Conservation (phyloP, 2,888 invertebrate genomes). For the Nomada goodeniana region DNA sequence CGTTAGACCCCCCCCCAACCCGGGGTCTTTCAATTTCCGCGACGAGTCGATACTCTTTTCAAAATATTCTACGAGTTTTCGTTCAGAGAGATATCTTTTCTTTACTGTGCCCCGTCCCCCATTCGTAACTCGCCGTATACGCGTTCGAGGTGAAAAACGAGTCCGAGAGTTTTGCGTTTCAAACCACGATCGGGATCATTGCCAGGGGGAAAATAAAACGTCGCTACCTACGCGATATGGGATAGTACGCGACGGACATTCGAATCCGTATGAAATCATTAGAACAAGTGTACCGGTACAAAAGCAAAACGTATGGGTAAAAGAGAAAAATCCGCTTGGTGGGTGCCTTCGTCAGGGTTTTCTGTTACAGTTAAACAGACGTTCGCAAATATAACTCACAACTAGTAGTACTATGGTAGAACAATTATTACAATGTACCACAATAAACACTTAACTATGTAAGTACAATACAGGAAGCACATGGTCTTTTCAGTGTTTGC, state of each 20-base stretch:
- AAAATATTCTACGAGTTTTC: slow-evolving; percentile 81
- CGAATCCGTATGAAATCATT: neutral
- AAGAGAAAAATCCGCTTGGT: slow-evolving; percentile 74
- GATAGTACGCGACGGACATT: neutral
- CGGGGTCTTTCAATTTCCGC: slow-evolving; percentile 61
- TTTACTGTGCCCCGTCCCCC: slow-evolving; percentile 71
- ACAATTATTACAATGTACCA: slow-evolving; percentile 82
- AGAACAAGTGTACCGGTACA: neutral
- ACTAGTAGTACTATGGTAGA: slow-evolving; percentile 83
- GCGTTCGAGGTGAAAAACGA: slow-evolving; percentile 79
- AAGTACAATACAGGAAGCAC: slow-evolving; percentile 80
- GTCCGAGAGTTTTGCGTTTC: slow-evolving; percentile 52
- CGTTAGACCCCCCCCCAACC: neutral
- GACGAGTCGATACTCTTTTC: slow-evolving; percentile 80
- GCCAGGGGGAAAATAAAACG: neutral
- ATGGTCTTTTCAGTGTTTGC: slow-evolving; percentile 82
- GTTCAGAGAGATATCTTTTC: slow-evolving; percentile 80
- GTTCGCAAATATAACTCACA: slow-evolving; percentile 84
- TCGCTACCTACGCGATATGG: no score
- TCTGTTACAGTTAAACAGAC: slow-evolving; percentile 83
- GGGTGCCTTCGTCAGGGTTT: slow-evolving; percentile 84
- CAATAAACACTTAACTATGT: slow-evolving; percentile 83
- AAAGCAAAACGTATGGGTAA: slow-evolving; percentile 12
- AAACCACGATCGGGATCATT: neutral
- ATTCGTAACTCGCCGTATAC: slow-evolving; percentile 76